Evolutionary conservation across 2,888 invertebrate species (phyloP).

Genomic region (Philonicus albiceps): DNA sequence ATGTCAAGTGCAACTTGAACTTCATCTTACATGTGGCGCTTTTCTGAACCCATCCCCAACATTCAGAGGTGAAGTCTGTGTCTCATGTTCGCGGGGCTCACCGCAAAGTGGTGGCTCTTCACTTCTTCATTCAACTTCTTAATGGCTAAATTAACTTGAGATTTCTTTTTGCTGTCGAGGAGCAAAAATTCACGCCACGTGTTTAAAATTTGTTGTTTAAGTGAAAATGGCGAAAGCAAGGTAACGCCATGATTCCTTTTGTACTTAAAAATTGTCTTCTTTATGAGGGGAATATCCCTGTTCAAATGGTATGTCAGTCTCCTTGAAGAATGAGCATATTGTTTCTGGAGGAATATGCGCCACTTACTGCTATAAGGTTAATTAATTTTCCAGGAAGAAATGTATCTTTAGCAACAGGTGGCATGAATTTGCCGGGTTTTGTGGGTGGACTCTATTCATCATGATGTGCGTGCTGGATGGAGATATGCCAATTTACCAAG

Average conservation of each 20-base stretch:
- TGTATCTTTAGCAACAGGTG: background rate
- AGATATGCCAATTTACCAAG: background rate
- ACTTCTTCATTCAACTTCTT: conserved; percentile 5
- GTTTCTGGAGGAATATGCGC: background rate
- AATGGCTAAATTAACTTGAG: conserved; percentile 1
- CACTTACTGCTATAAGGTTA: background rate
- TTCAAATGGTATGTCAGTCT: background rate
- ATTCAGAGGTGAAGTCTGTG: background rate
- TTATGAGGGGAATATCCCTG: background rate
- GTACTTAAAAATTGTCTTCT: background rate
- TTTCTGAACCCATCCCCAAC: background rate
- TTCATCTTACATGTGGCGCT: background rate
- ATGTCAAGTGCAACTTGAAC: conserved; percentile 9
- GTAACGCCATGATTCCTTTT: background rate
- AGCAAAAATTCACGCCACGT: background rate
- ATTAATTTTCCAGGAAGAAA: background rate
- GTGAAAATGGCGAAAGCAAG: background rate
- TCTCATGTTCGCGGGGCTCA: background rate
- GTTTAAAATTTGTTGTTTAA: background rate
- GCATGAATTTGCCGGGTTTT: background rate
- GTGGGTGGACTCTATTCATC: background rate
- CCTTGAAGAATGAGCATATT: background rate
- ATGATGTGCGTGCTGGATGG: background rate
- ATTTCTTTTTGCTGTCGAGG: background rate
- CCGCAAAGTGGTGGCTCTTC: background rate